These are phyloP conservation scores for Fulica atra DNA, from an alignment of 2,113 vertebrate species.

Conservation along the genomic window DNA sequence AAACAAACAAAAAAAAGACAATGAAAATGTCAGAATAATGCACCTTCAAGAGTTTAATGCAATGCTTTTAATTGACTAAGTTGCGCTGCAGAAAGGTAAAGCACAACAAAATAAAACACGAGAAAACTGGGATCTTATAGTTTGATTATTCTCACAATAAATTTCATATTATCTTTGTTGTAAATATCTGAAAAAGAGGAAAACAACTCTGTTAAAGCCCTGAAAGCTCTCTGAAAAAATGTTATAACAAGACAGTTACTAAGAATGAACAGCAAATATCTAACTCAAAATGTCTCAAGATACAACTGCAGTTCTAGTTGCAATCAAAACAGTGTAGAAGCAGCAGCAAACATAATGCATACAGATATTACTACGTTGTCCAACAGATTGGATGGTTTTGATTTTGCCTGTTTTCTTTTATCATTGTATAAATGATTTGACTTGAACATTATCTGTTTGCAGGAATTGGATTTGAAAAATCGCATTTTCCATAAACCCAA, in stretches of 20 bases:
- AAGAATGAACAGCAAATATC: not conserved
- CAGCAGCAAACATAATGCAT: not conserved
- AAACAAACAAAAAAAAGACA: not conserved
- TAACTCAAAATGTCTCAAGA: not conserved
- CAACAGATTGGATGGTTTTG: not conserved
- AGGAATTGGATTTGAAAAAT: not conserved
- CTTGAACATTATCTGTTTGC: not conserved
- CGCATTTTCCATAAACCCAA: not conserved
- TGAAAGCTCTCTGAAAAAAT: not conserved
- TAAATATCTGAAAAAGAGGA: not conserved
- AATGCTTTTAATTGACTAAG: not conserved
- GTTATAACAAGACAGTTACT: not conserved
- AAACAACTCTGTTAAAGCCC: not conserved
- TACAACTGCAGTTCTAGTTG: not conserved
- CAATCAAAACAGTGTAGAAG: not conserved
- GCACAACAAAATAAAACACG: not conserved
- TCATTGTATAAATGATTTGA: not conserved
- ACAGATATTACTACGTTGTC: not conserved
- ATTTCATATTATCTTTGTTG: not conserved
- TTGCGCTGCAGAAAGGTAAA: not conserved
- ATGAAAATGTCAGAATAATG: not conserved
- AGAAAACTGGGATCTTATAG: not conserved
- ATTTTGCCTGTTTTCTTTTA: not conserved
- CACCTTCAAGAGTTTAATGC: not conserved
- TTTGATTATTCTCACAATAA: not conserved